Evolutionary conservation across 1,140 invertebrate genomes (phyloP).

Genomic region (Sminthurides bifidus): DNA sequence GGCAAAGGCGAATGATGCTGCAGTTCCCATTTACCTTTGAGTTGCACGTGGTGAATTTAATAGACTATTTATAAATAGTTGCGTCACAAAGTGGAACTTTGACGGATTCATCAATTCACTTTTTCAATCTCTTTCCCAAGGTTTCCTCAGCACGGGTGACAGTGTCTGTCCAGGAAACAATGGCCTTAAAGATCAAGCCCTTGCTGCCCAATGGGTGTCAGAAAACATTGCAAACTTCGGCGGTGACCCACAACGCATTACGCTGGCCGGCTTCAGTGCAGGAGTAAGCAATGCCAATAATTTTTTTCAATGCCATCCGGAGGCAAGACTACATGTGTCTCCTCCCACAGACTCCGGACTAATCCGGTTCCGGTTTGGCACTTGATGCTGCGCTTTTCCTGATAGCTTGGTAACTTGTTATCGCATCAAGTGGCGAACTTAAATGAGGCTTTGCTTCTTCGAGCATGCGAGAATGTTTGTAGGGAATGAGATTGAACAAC

Average conservation of each 20-base stretch:
- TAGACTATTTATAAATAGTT: conserved; percentile 2
- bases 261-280: conserved; percentile 11
- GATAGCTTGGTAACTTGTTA: not conserved
- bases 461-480: conserved; percentile 3
- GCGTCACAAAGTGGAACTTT: not conserved
- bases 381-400: conserved; percentile 1
- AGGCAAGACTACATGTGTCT: not conserved
- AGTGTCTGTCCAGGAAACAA: conserved; percentile 13
- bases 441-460: not conserved
- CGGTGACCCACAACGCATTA: conserved; percentile 9
- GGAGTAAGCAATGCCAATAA: conserved; percentile 15
- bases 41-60: not conserved
- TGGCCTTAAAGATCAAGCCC: conserved; percentile 18
- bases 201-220: conserved; percentile 19
- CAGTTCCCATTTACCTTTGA: not conserved
- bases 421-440: not conserved
- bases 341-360: too few species aligned
- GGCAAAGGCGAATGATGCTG: not conserved
- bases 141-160: conserved; percentile 21
- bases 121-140: not conserved
- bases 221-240: conserved; percentile 19
- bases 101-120: not conserved
- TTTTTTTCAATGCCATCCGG: not conserved
- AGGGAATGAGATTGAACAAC: conserved; percentile 1
- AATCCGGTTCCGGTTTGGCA: too few species aligned